These are phyloP conservation scores for Muschampia plurimacula DNA, from an alignment of 2,888 invertebrate species.

Conservation along the genomic window DNA sequence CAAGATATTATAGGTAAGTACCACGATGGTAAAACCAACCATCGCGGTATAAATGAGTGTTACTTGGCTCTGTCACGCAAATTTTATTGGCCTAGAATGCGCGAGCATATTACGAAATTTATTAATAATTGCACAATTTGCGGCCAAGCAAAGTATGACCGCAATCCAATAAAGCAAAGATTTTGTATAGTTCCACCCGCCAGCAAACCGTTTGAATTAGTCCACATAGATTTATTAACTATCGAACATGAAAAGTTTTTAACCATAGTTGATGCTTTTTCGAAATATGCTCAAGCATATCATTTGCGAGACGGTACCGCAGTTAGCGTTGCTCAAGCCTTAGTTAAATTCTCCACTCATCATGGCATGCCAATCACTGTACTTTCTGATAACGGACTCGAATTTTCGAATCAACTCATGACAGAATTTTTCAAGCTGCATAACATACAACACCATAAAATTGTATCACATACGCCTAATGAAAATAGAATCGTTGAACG, in stretches of 20 bases:
- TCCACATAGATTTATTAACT: constrained; percentile 44
- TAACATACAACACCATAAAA: constrained; percentile 43
- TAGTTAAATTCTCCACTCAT: constrained; percentile 42
- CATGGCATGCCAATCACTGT: constrained; percentile 46
- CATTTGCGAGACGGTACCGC: constrained; percentile 25
- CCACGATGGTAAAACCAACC: constrained; percentile 30
- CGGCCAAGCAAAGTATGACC: constrained; percentile 45
- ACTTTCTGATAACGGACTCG: constrained; percentile 45
- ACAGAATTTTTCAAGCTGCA: constrained; percentile 41
- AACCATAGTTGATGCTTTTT: constrained; percentile 35
- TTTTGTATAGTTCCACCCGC: constrained; percentile 43
- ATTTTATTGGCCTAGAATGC: constrained; percentile 51
- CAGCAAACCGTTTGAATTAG: constrained; percentile 43
- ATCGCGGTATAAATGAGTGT: constrained; percentile 47
- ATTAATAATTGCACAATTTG: constrained; percentile 47
- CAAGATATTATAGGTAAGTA: constrained; percentile 38
- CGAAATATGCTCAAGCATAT: constrained; percentile 33
- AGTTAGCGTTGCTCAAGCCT: constrained; percentile 7
- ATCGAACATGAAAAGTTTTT: constrained; percentile 33
- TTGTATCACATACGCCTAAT: constrained; percentile 41
- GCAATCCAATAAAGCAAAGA: constrained; percentile 44
- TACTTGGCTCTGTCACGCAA: constrained; percentile 44
- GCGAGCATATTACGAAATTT: constrained; percentile 46
- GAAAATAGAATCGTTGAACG: constrained; percentile 44
- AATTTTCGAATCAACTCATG: constrained; percentile 49